These are phyloP conservation scores for Deilephila elpenor DNA, from an alignment of 2,888 invertebrate species.

Conservation along the genomic window DNA sequence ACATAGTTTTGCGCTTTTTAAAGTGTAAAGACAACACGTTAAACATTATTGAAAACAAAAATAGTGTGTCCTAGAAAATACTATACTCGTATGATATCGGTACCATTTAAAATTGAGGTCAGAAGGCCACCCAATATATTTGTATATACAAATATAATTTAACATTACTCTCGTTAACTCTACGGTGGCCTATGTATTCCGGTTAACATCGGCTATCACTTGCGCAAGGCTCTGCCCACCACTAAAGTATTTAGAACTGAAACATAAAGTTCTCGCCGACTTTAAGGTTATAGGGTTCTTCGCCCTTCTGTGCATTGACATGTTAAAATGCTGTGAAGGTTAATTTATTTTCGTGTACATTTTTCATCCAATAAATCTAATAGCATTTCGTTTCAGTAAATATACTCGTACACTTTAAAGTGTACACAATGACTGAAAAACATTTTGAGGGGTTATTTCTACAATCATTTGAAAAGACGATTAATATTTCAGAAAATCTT, in stretches of 20 bases:
- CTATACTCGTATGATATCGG: conserved; percentile 35
- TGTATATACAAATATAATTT: conserved; percentile 58
- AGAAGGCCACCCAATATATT: conserved; percentile 57
- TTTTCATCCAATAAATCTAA: conserved; percentile 13
- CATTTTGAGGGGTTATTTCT: not conserved
- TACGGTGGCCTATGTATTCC: conserved; percentile 49
- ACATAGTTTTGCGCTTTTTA: conserved; percentile 9
- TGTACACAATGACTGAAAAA: not conserved
- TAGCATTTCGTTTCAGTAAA: conserved; percentile 3
- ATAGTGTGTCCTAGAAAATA: conserved; percentile 43
- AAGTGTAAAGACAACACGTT: conserved; percentile 20
- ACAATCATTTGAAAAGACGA: not conserved
- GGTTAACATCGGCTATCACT: conserved; percentile 70
- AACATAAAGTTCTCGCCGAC: conserved; percentile 11
- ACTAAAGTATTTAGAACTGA: conserved; percentile 3
- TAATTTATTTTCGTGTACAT: conserved; percentile 10
- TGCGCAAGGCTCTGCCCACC: conserved; percentile 64
- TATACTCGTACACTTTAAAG: not conserved
- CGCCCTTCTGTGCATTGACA: conserved; percentile 29
- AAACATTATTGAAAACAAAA: conserved; percentile 40
- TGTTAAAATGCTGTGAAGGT: conserved; percentile 28
- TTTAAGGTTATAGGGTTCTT: conserved; percentile 30
- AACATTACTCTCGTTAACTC: conserved; percentile 61
- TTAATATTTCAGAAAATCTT: not conserved
- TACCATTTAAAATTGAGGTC: conserved; percentile 43